These are phyloP conservation scores for Cryptophagus acutangulus DNA, from an alignment of 2,888 invertebrate species.

Conservation along the genomic window DNA sequence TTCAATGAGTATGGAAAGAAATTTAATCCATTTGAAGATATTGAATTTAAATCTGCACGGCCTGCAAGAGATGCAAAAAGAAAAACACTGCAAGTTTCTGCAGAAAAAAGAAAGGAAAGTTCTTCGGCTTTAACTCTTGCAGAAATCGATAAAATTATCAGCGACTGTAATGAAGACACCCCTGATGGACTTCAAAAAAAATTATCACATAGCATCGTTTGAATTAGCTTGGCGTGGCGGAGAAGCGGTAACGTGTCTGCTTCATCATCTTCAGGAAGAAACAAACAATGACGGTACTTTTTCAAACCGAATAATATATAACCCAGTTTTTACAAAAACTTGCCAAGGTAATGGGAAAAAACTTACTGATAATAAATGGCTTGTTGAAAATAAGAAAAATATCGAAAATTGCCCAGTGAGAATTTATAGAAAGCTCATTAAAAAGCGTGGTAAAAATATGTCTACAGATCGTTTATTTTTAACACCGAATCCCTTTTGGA, in stretches of 20 bases:
- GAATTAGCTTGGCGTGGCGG: constrained; percentile 14
- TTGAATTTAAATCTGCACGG: constrained; percentile 19
- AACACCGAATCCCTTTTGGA: constrained; percentile 19
- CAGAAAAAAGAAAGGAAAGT: constrained; percentile 17
- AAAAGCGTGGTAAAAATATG: constrained; percentile 7
- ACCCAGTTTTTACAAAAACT: constrained; percentile 5
- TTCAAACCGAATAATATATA: background rate
- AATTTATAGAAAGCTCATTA: constrained; percentile 3
- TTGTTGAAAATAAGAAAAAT: background rate
- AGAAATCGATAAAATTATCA: constrained; percentile 10
- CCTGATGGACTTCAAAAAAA: constrained; percentile 41
- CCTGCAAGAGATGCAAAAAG: constrained; percentile 19
- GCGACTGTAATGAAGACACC: constrained; percentile 15
- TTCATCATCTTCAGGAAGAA: constrained; percentile 7
- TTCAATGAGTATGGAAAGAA: constrained; percentile 16
- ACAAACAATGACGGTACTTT: background rate
- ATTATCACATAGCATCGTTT: constrained; percentile 28
- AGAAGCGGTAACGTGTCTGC: constrained; percentile 1
- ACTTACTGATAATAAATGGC: background rate
- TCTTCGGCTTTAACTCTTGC: constrained; percentile 7
- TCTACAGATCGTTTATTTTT: constrained; percentile 19
- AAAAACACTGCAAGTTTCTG: constrained; percentile 11
- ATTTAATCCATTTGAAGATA: constrained; percentile 21
- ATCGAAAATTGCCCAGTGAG: constrained; percentile 9
- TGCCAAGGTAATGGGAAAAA: background rate